Evolutionary conservation across 2,797 vertebrate species (phyloP).

Genomic region (Eidolon dupreanum): DNA sequence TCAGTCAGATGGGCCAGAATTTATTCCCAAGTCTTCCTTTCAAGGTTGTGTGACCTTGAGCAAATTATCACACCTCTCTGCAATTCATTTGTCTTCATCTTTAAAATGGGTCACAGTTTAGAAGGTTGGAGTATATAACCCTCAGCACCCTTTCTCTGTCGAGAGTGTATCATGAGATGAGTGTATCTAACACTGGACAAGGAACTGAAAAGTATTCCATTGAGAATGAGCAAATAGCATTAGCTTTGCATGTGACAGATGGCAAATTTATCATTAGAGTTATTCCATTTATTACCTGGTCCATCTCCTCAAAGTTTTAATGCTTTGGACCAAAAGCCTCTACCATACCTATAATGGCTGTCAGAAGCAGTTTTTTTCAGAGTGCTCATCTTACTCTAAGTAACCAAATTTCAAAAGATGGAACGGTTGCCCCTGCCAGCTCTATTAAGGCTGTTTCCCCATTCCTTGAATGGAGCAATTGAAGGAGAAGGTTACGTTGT

Average conservation of each 20-base stretch:
- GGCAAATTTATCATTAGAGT: neutral
- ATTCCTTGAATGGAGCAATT: neutral
- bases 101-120: neutral
- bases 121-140: neutral
- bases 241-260: neutral
- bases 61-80: constrained; percentile 8
- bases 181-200: neutral
- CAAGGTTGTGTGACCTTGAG: neutral
- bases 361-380: neutral
- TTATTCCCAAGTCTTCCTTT: neutral
- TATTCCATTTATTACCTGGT: neutral
- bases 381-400: neutral
- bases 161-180: neutral
- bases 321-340: neutral
- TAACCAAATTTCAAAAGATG: neutral
- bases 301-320: constrained; percentile 15
- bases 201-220: neutral
- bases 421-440: neutral
- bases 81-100: neutral
- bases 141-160: neutral
- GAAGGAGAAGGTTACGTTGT: neutral
- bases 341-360: neutral
- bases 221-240: neutral
- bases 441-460: neutral
- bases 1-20: neutral